Percentiles rank a stretch among this genome's conserved stretches.
Evolutionary conservation across 2,113 vertebrate species (phyloP).

Genomic region (Phainopepla nitens): DNA sequence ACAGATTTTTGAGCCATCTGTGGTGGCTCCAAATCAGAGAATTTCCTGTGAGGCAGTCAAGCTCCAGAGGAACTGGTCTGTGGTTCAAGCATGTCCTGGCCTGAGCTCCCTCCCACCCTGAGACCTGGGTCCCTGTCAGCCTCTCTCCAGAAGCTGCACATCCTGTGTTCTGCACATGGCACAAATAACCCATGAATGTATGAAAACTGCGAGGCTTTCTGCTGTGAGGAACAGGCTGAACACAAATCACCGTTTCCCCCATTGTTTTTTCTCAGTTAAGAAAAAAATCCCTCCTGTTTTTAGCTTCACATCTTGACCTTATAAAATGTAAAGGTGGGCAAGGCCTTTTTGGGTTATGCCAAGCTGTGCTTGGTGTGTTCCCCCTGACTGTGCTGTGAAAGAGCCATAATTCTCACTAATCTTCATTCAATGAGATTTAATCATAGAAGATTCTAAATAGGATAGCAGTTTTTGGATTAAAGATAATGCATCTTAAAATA

Average conservation of each 20-base stretch:
- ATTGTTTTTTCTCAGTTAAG: not conserved
- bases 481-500: constrained; percentile 21
- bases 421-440: constrained; percentile 3
- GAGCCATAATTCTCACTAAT: not conserved
- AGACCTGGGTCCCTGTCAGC: not conserved
- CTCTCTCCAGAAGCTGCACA: not conserved
- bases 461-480: not conserved
- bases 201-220: not conserved
- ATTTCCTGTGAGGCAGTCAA: not conserved
- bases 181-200: not conserved
- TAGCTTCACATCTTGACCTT: not conserved
- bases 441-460: not conserved
- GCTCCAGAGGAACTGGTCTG: not conserved
- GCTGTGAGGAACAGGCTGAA: not conserved
- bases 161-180: not conserved
- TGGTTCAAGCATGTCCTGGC: not conserved
- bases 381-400: not conserved
- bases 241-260: not conserved
- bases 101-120: not conserved
- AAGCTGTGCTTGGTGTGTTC: not conserved
- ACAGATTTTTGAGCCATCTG: constrained; percentile 24
- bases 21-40: not conserved
- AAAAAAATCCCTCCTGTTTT: not conserved
- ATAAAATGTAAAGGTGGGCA: not conserved
- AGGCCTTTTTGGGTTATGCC: not conserved